phyloP scores from a whole-genome alignment of 1,140 invertebrate species.

The Drosophila sp. region DNA sequence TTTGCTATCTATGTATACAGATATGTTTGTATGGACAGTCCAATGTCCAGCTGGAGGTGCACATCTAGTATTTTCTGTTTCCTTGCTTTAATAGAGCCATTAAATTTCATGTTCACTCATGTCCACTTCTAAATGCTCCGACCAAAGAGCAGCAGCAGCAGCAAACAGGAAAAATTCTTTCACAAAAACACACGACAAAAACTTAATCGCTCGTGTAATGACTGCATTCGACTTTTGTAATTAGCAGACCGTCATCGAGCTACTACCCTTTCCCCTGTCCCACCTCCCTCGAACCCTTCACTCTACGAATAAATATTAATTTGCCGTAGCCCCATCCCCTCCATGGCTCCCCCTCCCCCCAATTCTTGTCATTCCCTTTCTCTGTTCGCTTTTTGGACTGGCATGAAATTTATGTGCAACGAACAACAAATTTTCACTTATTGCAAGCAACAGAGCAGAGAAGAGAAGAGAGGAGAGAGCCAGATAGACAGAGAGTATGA shows the following conservation, averaged over 20 bases:
- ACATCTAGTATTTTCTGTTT: conserved; percentile 1
- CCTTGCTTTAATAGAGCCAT: conserved; percentile 46
- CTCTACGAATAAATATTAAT: conserved; percentile 70
- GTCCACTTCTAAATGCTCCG: conserved; percentile 23
- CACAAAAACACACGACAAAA: conserved; percentile 73
- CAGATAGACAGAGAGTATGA: neutral
- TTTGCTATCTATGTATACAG: no score
- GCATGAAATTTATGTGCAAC: conserved; percentile 73
- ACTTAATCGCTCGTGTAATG: conserved; percentile 80
- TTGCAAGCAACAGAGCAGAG: conserved; percentile 34
- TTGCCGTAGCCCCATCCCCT: conserved; percentile 41
- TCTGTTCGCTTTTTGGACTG: conserved; percentile 33
- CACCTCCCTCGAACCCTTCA: neutral
- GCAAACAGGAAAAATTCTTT: conserved; percentile 37
- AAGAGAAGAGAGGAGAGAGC: conserved; percentile 1
- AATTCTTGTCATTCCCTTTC: conserved; percentile 9
- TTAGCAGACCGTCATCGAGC: conserved; percentile 67
- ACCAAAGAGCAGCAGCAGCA: conserved; percentile 25
- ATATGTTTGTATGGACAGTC: no score
- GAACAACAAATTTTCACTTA: conserved; percentile 78
- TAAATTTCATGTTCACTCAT: conserved; percentile 45
- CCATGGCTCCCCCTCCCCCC: neutral
- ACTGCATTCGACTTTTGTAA: conserved; percentile 82
- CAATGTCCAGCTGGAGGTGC: no score
- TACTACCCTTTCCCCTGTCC: conserved; percentile 14